phyloP scores from a whole-genome alignment of 2,888 invertebrate genomes.

The Fragum sueziense region DNA sequence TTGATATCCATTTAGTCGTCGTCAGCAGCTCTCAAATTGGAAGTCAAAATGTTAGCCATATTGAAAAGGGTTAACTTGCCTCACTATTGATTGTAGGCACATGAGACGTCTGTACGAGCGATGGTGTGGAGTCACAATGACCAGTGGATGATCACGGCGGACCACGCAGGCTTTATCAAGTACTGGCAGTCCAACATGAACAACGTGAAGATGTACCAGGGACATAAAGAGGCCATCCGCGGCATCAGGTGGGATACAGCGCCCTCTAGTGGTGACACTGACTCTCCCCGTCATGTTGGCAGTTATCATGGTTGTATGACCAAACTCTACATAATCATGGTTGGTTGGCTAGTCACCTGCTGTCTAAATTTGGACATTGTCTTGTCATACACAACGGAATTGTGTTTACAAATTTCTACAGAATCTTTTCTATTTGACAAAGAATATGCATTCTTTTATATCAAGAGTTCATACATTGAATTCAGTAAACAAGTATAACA shows the following conservation, averaged over 20 bases:
- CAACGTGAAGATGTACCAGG: conserved; percentile 99
- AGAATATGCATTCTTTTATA: conserved; percentile 16
- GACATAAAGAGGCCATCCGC: conserved; percentile 99
- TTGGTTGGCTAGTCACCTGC: background rate
- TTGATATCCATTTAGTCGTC: too few species aligned
- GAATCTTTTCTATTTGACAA: conserved; percentile 45
- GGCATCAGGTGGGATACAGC: conserved; percentile 92
- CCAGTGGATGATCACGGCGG: conserved; percentile 99
- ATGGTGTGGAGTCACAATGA: conserved; percentile 99
- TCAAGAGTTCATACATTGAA: background rate
- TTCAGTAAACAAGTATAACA: too few species aligned
- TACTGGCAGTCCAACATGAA: conserved; percentile 99
- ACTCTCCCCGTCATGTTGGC: conserved; percentile 52
- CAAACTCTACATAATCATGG: background rate
- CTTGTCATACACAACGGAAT: background rate
- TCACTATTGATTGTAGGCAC: conserved; percentile 88
- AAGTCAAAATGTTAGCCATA: too few species aligned
- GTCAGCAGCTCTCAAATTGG: too few species aligned
- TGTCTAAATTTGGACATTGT: too few species aligned
- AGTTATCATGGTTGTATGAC: background rate
- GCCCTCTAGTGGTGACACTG: conserved; percentile 42
- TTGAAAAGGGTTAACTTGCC: too few species aligned
- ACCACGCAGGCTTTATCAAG: conserved; percentile 99
- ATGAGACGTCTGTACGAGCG: conserved; percentile 98
- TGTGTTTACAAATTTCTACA: background rate